Evolutionary conservation across 2,888 invertebrate species (phyloP).

Genomic region (Labia minor): DNA sequence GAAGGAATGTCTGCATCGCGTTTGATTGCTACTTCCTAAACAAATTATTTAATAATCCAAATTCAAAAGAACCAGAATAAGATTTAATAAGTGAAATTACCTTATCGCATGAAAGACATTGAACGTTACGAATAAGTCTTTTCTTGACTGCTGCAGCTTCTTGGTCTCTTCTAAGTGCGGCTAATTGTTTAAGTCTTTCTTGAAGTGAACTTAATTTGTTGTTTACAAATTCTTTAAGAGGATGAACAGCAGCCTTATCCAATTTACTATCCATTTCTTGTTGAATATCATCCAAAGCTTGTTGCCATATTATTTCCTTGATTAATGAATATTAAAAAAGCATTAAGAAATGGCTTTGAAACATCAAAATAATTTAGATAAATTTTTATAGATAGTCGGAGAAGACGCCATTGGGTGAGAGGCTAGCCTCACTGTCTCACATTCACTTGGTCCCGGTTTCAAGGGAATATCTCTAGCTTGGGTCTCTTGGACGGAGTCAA

Average conservation of each 20-base stretch:
- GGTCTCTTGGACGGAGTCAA: no score
- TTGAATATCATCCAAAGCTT: conserved; percentile 55
- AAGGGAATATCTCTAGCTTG: no score
- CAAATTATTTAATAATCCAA: no score
- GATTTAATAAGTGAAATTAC: no score
- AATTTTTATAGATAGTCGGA: no score
- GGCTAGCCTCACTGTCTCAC: no score
- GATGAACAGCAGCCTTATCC: conserved; percentile 52
- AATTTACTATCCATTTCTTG: conserved; percentile 53
- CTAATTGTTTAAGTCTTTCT: conserved; percentile 49
- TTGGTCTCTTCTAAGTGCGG: conserved; percentile 46
- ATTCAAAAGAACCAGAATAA: no score
- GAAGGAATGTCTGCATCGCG: conserved; percentile 41
- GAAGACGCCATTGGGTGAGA: no score
- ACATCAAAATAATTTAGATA: no score
- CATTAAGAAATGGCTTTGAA: no score
- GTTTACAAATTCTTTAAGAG: conserved; percentile 53
- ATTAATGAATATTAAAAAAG: conserved; percentile 8
- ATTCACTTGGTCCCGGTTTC: no score
- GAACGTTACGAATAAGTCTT: conserved; percentile 50
- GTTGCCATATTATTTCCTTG: conserved; percentile 52
- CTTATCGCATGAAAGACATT: conserved; percentile 67
- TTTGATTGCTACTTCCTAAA: conserved; percentile 52
- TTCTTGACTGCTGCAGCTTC: conserved; percentile 64
- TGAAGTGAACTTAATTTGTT: conserved; percentile 48